Evolutionary conservation across 2,888 invertebrate species (phyloP).

Genomic region (Tenthredo livida): DNA sequence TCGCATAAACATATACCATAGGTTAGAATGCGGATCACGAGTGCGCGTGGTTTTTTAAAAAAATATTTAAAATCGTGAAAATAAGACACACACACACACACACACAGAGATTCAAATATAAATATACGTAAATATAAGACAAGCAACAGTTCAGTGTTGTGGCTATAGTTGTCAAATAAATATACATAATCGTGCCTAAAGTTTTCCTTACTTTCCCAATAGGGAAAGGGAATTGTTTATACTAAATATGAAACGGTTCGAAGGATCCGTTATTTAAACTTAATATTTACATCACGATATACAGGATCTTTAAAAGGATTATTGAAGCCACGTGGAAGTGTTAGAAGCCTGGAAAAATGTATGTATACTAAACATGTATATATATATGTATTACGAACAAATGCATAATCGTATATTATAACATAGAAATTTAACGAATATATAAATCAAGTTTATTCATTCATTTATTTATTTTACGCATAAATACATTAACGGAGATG

Average conservation of each 20-base stretch:
- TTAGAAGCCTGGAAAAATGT: conserved; percentile 72
- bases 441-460: not conserved
- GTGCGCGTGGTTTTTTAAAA: conserved; percentile 17
- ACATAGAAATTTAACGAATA: not conserved
- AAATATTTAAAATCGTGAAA: conserved; percentile 10
- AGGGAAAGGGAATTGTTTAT: not conserved
- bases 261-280: not conserved
- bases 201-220: not conserved
- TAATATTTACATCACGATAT: not conserved
- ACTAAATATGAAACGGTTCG: not conserved
- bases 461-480: not conserved
- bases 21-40: conserved; percentile 28
- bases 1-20: not conserved
- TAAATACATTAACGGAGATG: not conserved
- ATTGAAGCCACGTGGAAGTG: conserved; percentile 70
- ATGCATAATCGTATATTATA: not conserved
- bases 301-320: conserved; percentile 35
- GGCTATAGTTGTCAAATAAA: not conserved
- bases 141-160: conserved; percentile 29
- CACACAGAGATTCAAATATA: too few species aligned
- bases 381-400: not conserved
- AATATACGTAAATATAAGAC: not conserved
- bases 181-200: conserved; percentile 5
- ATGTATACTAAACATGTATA: conserved; percentile 61
- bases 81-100: not conserved